These are phyloP conservation scores for Ciconia nigra DNA, from an alignment of 2,797 vertebrate species.

Conservation along the genomic window DNA sequence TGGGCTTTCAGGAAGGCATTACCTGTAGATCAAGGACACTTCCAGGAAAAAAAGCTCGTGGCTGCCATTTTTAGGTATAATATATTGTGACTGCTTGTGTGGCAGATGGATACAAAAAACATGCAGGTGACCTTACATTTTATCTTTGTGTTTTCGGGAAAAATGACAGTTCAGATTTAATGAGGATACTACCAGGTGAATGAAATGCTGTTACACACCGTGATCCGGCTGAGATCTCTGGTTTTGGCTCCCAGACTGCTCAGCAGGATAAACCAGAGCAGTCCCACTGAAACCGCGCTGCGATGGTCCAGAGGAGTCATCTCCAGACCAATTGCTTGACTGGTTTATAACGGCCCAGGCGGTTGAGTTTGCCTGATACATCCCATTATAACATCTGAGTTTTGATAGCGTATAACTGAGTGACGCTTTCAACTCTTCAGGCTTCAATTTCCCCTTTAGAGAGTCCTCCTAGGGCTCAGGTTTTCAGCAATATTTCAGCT, in stretches of 20 bases:
- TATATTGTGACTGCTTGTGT: not conserved
- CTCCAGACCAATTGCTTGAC: not conserved
- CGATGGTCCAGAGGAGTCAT: fast-evolving
- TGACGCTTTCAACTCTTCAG: not conserved
- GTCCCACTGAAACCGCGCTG: not conserved
- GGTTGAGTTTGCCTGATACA: not conserved
- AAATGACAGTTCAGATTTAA: not conserved
- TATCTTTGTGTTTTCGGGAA: not conserved
- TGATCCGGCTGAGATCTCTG: slow-evolving; percentile 19
- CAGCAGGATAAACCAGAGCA: not conserved
- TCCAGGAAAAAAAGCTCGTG: not conserved
- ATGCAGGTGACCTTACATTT: not conserved
- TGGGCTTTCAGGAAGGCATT: not conserved
- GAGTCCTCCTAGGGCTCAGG: not conserved
- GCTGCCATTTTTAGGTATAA: not conserved
- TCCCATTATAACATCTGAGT: not conserved
- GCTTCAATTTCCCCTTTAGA: not conserved
- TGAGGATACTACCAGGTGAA: not conserved
- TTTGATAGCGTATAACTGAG: not conserved
- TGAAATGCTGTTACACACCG: not conserved
- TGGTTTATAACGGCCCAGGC: not conserved
- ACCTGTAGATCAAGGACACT: not conserved
- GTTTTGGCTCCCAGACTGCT: not conserved
- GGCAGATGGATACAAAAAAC: not conserved
- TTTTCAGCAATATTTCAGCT: not conserved